These are phyloP conservation scores for Cephus sareptanus DNA, from an alignment of 2,888 invertebrate species.

Conservation along the genomic window DNA sequence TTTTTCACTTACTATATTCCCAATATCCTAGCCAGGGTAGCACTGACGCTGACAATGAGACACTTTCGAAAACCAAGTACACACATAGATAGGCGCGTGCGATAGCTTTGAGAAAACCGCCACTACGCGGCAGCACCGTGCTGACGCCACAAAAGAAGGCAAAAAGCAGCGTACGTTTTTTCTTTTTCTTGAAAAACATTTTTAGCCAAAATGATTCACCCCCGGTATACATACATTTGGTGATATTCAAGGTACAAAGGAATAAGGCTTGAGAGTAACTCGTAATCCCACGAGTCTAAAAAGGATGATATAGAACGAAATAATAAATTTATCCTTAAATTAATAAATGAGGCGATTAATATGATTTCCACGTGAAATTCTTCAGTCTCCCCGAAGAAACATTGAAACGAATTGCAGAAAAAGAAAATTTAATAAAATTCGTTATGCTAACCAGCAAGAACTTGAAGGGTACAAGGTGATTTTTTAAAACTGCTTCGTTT, in stretches of 20 bases:
- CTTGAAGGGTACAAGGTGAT: not conserved
- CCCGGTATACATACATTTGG: not conserved
- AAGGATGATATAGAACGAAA: not conserved
- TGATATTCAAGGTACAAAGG: not conserved
- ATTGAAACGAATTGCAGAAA: not conserved
- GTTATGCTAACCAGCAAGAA: not conserved
- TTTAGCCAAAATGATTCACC: not conserved
- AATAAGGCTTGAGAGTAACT: not conserved
- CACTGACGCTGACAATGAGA: not conserved
- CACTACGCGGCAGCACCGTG: not conserved
- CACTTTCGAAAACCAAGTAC: not conserved
- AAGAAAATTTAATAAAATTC: not conserved
- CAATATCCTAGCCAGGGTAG: not conserved
- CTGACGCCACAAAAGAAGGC: not conserved
- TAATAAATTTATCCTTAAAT: not conserved
- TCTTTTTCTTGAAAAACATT: not conserved
- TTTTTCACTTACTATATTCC: not conserved
- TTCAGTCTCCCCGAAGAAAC: not conserved
- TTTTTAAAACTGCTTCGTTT: not conserved
- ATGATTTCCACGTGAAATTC: not conserved
- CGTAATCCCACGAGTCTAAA: not conserved
- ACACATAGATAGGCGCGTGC: not conserved
- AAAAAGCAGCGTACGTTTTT: not conserved
- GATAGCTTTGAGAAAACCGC: not conserved
- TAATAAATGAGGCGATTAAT: not conserved